Percentiles rank a stretch among this genome's conserved stretches.
phyloP scores from a whole-genome alignment of 2,888 invertebrate species.

The Labia minor region DNA sequence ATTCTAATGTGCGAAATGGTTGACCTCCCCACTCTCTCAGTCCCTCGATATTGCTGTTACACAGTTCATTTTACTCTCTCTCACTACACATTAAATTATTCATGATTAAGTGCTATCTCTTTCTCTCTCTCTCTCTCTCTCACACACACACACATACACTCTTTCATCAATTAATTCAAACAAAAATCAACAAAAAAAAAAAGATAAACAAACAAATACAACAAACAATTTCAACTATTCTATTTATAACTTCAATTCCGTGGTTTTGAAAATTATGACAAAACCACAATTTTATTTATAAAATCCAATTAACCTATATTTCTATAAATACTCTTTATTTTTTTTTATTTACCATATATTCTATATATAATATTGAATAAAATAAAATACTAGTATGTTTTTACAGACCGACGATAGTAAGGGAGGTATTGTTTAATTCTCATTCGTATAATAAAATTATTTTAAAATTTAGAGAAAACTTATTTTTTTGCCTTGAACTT shows the following conservation, averaged over 20 bases:
- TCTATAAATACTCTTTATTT: too few relatives aligned
- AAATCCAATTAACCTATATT: background rate
- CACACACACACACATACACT: too few relatives aligned
- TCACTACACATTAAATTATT: slow-evolving; percentile 7
- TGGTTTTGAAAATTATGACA: background rate
- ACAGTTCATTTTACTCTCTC: background rate
- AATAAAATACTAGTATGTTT: too few relatives aligned
- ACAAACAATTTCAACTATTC: background rate
- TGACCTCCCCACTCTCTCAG: background rate
- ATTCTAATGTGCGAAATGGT: background rate
- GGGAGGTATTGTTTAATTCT: too few relatives aligned
- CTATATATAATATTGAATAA: too few relatives aligned
- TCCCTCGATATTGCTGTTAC: background rate
- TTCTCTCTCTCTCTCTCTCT: background rate
- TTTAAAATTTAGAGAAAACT: too few relatives aligned
- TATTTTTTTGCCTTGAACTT: too few relatives aligned
- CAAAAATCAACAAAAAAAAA: background rate
- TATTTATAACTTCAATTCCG: background rate
- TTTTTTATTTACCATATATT: too few relatives aligned
- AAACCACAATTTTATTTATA: background rate
- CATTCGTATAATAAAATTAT: too few relatives aligned
- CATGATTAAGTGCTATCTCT: slow-evolving; percentile 5
- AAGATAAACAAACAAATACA: background rate
- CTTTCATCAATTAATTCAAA: slow-evolving; percentile 3
- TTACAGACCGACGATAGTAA: too few relatives aligned